Percentiles rank a stretch among this genome's conserved stretches.
phyloP scores from a whole-genome alignment of 2,888 invertebrate genomes.

The Troglohyphantes excavatus region DNA sequence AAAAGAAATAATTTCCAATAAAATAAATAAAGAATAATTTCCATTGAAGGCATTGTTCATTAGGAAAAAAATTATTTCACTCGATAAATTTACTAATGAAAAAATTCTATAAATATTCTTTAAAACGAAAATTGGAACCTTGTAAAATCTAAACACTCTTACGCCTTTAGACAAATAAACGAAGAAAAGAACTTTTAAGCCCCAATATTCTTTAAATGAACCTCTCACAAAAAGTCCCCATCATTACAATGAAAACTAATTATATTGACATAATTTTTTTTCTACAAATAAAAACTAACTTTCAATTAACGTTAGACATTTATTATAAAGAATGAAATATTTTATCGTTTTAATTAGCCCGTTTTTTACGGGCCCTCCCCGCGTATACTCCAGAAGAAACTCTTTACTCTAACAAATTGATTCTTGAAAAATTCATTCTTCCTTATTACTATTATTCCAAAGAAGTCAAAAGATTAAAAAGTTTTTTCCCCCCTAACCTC shows the following conservation, averaged over 20 bases:
- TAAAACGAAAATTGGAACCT: too few species aligned
- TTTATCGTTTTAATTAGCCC: conserved; percentile 1
- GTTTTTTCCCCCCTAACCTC: conserved; percentile 3
- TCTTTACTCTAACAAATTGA: not conserved
- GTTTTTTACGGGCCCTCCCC: not conserved
- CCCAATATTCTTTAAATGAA: not conserved
- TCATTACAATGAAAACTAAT: not conserved
- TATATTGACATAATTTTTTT: not conserved
- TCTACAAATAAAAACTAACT: not conserved
- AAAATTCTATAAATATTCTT: too few species aligned
- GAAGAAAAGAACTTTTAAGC: too few species aligned
- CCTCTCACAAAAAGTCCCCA: not conserved
- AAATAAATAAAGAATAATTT: too few species aligned
- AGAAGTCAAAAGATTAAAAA: conserved; percentile 46
- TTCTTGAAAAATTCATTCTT: conserved; percentile 15
- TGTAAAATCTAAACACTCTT: too few species aligned
- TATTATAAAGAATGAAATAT: not conserved
- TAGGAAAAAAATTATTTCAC: too few species aligned
- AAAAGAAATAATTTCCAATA: too few species aligned
- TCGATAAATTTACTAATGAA: too few species aligned
- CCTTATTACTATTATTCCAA: not conserved
- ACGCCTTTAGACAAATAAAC: too few species aligned
- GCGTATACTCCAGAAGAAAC: not conserved
- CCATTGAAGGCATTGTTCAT: too few species aligned
- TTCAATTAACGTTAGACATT: not conserved